Evolutionary conservation across 1,140 invertebrate genomes (phyloP), one percentile per base, ranked within the genome.

Genomic region (Drosophila littoralis): DNA sequence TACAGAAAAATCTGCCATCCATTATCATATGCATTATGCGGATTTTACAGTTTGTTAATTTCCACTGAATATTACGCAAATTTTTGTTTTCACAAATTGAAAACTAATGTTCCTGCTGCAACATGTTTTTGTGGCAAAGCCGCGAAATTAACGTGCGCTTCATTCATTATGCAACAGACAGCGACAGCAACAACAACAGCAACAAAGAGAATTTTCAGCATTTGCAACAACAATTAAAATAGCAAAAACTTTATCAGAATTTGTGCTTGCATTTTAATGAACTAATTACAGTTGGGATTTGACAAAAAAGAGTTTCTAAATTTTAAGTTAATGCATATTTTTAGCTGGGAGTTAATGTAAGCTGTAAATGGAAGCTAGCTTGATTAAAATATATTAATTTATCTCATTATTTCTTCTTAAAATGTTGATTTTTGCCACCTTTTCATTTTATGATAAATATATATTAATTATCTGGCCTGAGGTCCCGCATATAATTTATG

Each of bases 61-160:
- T 36, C 17, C 55, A 51, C 13, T 7, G 33, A 38, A 50, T 36
- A 61, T 68, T 57, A 43, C 66, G 15, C 9, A 64, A 52, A 64
- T 61, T 60, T 66, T 61, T 43, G 55, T 48, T 38, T 38, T 57
- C n/a, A 52, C 64, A 73, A 77, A 77, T 68, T 77, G 70, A 73
- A 68, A 77, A 63, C 57, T 51, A 73, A 77, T 77, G 75, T 68
- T 67, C 7, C 13, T 38, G 22, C 22, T 40, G 13, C 59, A 63
- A 46, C 32, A 72, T 55, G 48, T 59, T 76, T 77, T 67, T 58
- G 57, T 38, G 69, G 51, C 17, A 55, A 38, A 32, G 42, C 69
- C 17, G 10, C 22, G 7, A 72, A 72, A 63, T 61, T 76, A 61
- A 52, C 42, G 35, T 57, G 22, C 28, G 48, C 9, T 58, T 66